Evolutionary conservation across 2,113 vertebrate species (phyloP).

Genomic region (Boulengeromyrus knoepffleri): DNA sequence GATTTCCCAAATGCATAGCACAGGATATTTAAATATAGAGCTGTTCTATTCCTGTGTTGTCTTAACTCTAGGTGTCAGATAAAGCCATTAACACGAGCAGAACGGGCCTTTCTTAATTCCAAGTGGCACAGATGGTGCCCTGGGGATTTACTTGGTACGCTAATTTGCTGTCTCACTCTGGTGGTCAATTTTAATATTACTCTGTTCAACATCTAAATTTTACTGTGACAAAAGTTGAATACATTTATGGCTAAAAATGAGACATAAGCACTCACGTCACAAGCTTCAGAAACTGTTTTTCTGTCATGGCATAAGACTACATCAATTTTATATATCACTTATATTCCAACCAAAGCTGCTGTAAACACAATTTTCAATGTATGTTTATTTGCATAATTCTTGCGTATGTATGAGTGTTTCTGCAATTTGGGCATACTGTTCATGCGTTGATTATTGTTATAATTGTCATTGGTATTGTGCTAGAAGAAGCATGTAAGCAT

Average conservation of each 20-base stretch:
- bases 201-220: not conserved
- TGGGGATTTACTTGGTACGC: not conserved
- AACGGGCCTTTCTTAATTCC: constrained; percentile 47
- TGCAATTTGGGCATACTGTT: not conserved
- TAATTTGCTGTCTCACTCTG: constrained; percentile 36
- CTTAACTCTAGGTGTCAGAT: constrained; percentile 46
- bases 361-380: not conserved
- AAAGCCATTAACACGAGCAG: constrained; percentile 61
- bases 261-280: not conserved
- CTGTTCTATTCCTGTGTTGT: constrained; percentile 41
- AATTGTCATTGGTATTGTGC: not conserved
- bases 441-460: not conserved
- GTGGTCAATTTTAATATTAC: constrained; percentile 30
- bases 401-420: not conserved
- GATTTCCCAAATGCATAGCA: constrained; percentile 27
- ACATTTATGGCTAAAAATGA: not conserved
- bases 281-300: not conserved
- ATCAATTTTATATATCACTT: not conserved
- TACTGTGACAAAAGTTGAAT: not conserved
- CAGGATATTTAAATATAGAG: constrained; percentile 32
- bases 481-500: not conserved
- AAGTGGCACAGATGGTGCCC: constrained; percentile 11
- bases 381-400: not conserved
- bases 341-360: not conserved
- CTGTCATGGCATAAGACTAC: not conserved